These are phyloP conservation scores for Spilarctia lutea DNA, from an alignment of 2,888 invertebrate genomes.

Conservation along the genomic window DNA sequence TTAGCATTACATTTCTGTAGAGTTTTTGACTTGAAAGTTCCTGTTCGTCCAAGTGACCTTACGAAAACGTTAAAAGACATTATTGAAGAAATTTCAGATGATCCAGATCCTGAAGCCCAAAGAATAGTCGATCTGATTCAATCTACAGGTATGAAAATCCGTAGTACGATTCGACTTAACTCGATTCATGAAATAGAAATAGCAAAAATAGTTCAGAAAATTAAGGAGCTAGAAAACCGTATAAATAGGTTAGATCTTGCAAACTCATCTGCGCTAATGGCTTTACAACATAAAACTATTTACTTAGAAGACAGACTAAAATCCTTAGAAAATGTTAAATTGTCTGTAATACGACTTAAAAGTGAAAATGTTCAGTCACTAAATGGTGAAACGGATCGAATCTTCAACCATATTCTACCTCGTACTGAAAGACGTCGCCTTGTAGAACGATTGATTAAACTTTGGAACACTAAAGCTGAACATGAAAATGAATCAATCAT, in stretches of 20 bases:
- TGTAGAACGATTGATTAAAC: conserved; percentile 49
- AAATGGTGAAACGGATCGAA: conserved; percentile 30
- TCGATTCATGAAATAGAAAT: conserved; percentile 47
- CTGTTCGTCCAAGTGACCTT: conserved; percentile 45
- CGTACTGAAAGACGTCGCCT: conserved; percentile 52
- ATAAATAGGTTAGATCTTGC: conserved; percentile 44
- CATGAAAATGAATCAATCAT: conserved; percentile 49
- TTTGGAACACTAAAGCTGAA: conserved; percentile 50
- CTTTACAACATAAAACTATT: conserved; percentile 56
- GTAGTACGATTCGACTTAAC: conserved; percentile 19
- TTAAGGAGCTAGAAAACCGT: conserved; percentile 50
- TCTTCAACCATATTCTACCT: conserved; percentile 61
- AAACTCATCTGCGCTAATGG: conserved; percentile 48
- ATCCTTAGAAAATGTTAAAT: conserved; percentile 55
- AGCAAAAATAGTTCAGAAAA: conserved; percentile 49
- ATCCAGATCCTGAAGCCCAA: conserved; percentile 33
- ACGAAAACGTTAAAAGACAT: conserved; percentile 48
- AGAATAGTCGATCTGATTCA: conserved; percentile 31
- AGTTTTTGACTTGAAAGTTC: conserved; percentile 43
- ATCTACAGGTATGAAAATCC: conserved; percentile 19
- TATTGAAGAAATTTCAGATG: conserved; percentile 48
- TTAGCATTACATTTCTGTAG: conserved; percentile 52
- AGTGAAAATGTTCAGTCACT: conserved; percentile 17
- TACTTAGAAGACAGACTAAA: conserved; percentile 57
- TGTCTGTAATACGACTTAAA: conserved; percentile 44